Conservation (phyloP, 1,140 invertebrate species). For the Wiebesia pumilae region DNA sequence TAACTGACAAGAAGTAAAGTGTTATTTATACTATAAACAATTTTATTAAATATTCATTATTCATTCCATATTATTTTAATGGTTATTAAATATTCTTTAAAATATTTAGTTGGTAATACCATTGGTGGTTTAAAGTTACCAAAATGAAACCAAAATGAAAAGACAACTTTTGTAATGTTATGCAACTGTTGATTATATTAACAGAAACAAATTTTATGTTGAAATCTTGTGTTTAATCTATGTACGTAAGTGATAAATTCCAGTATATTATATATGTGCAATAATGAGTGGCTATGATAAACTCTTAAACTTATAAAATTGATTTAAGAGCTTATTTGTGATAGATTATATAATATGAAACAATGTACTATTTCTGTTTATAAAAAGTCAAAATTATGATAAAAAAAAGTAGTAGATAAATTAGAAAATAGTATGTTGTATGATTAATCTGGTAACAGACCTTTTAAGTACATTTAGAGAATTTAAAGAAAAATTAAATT, state of each 20-base stretch:
- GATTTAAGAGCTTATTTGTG: background rate
- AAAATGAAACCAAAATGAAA: constrained; percentile 62
- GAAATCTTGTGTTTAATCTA: constrained; percentile 1
- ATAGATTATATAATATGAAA: background rate
- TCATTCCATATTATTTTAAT: constrained; percentile 38
- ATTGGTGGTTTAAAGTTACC: constrained; percentile 65
- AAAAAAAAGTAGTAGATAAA: background rate
- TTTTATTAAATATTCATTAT: constrained; percentile 37
- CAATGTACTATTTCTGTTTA: background rate
- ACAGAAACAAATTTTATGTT: background rate
- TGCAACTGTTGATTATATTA: constrained; percentile 1
- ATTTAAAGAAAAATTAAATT: background rate
- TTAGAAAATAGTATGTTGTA: background rate
- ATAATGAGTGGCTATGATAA: constrained; percentile 13
- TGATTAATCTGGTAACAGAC: background rate
- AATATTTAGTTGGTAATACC: constrained; percentile 36
- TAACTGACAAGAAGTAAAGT: constrained; percentile 46
- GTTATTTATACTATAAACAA: background rate
- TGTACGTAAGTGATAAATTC: background rate
- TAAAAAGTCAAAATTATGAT: background rate
- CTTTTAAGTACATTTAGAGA: background rate
- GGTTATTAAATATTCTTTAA: constrained; percentile 37
- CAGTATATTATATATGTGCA: constrained; percentile 19
- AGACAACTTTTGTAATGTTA: constrained; percentile 13
- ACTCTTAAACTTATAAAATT: background rate